These are phyloP conservation scores for Temnopleurus reevesii DNA, from an alignment of 53 echinoderm and acorn worm species.

Conservation along the genomic window DNA sequence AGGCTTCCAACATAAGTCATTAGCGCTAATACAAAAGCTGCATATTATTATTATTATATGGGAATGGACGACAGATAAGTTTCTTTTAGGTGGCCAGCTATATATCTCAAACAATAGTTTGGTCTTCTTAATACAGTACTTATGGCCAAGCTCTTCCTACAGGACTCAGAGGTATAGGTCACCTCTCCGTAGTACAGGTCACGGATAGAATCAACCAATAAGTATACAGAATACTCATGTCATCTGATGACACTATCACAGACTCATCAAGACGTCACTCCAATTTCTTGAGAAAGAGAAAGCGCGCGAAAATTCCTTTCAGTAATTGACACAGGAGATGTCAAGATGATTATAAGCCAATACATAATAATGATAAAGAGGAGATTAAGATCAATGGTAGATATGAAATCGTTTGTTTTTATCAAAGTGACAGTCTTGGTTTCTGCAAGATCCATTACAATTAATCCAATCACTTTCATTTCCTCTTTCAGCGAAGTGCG, in stretches of 20 bases:
- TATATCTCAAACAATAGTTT: too few species aligned
- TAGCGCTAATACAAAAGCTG: too few species aligned
- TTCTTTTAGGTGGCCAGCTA: too few species aligned
- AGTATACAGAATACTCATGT: too few species aligned
- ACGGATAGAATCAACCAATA: too few species aligned
- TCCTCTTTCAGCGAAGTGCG: constrained; percentile 9
- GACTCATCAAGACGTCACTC: constrained; percentile 14
- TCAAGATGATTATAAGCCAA: constrained; percentile 15
- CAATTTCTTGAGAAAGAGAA: background rate
- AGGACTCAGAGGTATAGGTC: too few species aligned
- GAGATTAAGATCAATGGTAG: constrained; percentile 5
- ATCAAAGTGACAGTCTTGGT: constrained; percentile 29
- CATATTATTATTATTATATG: too few species aligned
- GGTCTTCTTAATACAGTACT: too few species aligned
- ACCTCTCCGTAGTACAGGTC: too few species aligned
- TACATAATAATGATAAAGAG: background rate
- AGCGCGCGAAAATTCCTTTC: background rate
- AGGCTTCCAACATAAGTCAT: too few species aligned
- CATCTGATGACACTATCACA: background rate
- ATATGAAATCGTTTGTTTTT: constrained; percentile 39
- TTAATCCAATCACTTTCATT: constrained; percentile 42
- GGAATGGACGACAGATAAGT: too few species aligned
- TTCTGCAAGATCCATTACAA: constrained; percentile 17
- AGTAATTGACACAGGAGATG: background rate
- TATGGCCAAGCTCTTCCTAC: too few species aligned